Evolutionary conservation across 92 coral and sea anemone species (phyloP), one percentile per base, ranked within the genome.

Genomic region (Blastomussa wellsi): DNA sequence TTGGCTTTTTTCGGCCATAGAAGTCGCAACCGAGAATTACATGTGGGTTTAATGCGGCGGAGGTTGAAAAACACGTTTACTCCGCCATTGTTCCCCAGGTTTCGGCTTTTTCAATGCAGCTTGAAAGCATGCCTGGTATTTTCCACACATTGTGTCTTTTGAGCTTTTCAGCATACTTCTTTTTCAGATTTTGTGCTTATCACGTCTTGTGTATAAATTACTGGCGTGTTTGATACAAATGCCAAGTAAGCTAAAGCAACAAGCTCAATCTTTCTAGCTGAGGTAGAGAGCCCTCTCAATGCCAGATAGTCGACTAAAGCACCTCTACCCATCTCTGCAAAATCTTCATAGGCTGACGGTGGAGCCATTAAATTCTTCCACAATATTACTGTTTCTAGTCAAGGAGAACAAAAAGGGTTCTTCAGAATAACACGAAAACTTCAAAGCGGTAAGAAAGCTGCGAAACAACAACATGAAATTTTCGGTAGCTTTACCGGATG

Each of bases 221-320:
- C 37, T 71, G 86, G 79, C n/a, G 55, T 48, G 36, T 82, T 82
- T 55, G 78, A 51, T 70, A 69, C 79, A 49, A 69, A 72, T 42
- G 44, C 86, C 37, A 80, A 82, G 66, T 48, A 82, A 38, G 86
- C 81, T 69, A 52, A 53, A 35, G 87, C 87, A 44, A 83, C 87
- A 33, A 83, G 80, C 71, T 83, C 74, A 41, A 73, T 74, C 69
- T 83, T 83, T 74, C 71, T 62, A 33, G 70, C 80, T 10, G 87
- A 73, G 49, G 80, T 57, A 52, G 80, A 74, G 55, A 83, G 60
- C 71, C 87, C 87, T 75, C 81, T 83, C 31, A 83, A 64, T 59
- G 81, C 81, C 66, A 83, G 81, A 59, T 83, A 74, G 59, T 74
- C 87, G 60, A 80, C 84, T 59, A 65, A 80, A 76, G 64, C 79